Conservation (phyloP, 2,113 vertebrate genomes). For the Coracopsis vasa region DNA sequence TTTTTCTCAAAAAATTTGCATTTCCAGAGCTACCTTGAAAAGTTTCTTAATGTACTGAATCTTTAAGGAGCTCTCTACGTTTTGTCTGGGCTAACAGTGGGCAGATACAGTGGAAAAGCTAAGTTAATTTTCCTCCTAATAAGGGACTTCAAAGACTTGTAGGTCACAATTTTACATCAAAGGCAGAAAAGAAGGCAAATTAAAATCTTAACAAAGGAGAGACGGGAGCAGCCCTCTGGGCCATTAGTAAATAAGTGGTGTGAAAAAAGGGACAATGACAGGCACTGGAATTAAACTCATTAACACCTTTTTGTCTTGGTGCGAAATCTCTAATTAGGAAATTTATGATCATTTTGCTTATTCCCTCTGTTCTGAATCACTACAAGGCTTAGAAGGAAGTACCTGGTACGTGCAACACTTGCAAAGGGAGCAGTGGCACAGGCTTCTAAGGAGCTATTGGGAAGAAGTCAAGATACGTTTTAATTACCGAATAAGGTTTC, state of each 20-base stretch:
- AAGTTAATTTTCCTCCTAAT: conserved; percentile 81
- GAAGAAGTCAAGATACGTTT: conserved; percentile 16
- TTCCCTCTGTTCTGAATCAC: conserved; percentile 57
- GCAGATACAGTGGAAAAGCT: conserved; percentile 63
- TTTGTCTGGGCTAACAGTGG: conserved; percentile 57
- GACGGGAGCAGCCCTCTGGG: conserved; percentile 75
- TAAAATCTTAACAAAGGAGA: conserved; percentile 77
- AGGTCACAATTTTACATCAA: conserved; percentile 82
- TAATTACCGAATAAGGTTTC: conserved; percentile 24
- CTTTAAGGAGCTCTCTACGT: conserved; percentile 36
- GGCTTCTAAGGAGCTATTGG: background rate
- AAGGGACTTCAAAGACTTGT: conserved; percentile 82
- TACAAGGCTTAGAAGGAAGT: conserved; percentile 37
- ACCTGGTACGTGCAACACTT: conserved; percentile 54
- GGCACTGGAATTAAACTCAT: conserved; percentile 73
- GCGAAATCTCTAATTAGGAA: conserved; percentile 78
- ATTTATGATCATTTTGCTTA: conserved; percentile 75
- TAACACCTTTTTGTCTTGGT: conserved; percentile 76
- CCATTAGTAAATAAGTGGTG: conserved; percentile 81
- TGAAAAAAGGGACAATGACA: conserved; percentile 71
- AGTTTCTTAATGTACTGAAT: background rate
- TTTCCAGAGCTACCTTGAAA: conserved; percentile 11
- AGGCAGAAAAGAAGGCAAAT: conserved; percentile 76
- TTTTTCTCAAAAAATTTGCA: background rate
- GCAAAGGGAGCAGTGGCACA: conserved; percentile 5